Base-by-base conservation (phyloP, 2,888 invertebrate genomes). In the Drosophila paramelanica region DNA sequence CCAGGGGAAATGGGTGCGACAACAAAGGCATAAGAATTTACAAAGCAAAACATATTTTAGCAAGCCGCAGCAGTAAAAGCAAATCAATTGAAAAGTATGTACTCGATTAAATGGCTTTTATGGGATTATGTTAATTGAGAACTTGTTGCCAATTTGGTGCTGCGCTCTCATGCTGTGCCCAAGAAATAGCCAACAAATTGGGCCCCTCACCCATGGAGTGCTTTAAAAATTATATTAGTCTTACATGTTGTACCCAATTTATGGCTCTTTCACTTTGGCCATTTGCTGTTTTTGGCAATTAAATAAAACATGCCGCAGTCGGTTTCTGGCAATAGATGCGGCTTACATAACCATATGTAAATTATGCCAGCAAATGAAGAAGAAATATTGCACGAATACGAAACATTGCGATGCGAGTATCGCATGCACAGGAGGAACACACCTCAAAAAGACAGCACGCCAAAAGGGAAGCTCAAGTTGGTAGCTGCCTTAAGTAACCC, bases 311-410 rank as follows among this genome's bases (percentile, higher is more conserved):
- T 83, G 88, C 80, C 65, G 49, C 73, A 67, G 69, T 70, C 57
- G 67, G 41, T 60, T 69, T 67, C 67, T 77, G 73, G 80, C 83
- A 71, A 84, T 59, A 33, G 55, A 55, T 57, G 39, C 52, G 55
- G 53, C 77, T 83, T 83, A 86, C 86, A 83, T 88, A 83, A 83
- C 86, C 77, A 86, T 83, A 83, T 83, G 83, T 83, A 83, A 83
- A 83, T 83, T 70, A 88, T 88, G 68, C 80, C 72, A 69, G 66
- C 77, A 86, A 83, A 88, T 82, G 88, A 88, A 83, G 83, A 83
- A 73, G 88, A 83, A 82, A 86, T 86, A 88, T 86, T 69, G 82
- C 52, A 77, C 73, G 73, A 74, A 47, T 52, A 20, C 67, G 14
- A 27, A 13, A 33, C 31, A 33, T 33, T 13, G 14, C 67, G 56